These are phyloP conservation scores for Hirtodrosophila alboralis DNA, from an alignment of 2,888 invertebrate species.

Conservation along the genomic window DNA sequence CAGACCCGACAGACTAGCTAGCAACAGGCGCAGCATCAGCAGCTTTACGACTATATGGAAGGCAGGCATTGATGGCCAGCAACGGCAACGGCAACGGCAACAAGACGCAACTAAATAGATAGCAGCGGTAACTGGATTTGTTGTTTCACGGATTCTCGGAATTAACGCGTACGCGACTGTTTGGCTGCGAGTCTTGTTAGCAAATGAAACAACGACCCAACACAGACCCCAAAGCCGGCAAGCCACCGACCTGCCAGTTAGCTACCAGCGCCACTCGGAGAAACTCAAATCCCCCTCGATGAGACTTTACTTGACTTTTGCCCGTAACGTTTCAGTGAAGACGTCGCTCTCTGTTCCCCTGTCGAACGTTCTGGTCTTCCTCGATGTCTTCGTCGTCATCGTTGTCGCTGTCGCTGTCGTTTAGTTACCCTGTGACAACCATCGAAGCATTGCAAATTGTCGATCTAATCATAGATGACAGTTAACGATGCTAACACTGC, in stretches of 20 bases:
- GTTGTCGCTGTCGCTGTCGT: slow-evolving; percentile 12
- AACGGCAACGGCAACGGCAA: slow-evolving; percentile 10
- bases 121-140: slow-evolving; percentile 17
- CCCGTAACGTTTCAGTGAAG: slow-evolving; percentile 76
- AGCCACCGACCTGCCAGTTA: slow-evolving; percentile 9
- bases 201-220: slow-evolving; percentile 66
- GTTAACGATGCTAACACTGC: slow-evolving; percentile 8
- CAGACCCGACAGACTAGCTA: slow-evolving; percentile 47
- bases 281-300: slow-evolving; percentile 46
- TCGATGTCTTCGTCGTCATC: background rate
- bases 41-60: slow-evolving; percentile 61
- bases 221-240: slow-evolving; percentile 16
- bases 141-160: slow-evolving; percentile 19
- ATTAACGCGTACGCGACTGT: slow-evolving; percentile 58
- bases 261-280: slow-evolving; percentile 44
- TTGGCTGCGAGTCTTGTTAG: slow-evolving; percentile 58
- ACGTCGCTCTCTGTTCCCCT: slow-evolving; percentile 43
- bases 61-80: slow-evolving; percentile 49
- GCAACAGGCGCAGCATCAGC: slow-evolving; percentile 63
- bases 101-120: too few relatives aligned
- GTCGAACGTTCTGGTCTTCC: slow-evolving; percentile 49
- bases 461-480: slow-evolving; percentile 71
- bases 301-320: slow-evolving; percentile 66
- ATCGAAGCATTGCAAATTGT: slow-evolving; percentile 81
- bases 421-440: slow-evolving; percentile 65